phyloP scores from a whole-genome alignment of 2,113 vertebrate genomes.

The Regulus satrapa region DNA sequence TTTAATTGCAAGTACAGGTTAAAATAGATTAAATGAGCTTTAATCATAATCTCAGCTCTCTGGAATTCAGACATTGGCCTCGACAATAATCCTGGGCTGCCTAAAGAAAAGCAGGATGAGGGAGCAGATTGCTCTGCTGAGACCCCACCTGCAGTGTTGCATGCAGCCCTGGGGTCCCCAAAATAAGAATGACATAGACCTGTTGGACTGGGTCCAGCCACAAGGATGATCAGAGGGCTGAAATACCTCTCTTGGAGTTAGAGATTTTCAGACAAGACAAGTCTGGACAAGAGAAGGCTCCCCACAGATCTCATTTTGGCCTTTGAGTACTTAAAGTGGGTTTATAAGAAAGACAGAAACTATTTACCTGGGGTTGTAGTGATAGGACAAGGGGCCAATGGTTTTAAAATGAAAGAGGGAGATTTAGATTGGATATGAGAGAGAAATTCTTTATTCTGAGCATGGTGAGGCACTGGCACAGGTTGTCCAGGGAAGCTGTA shows the following conservation, averaged over 20 bases:
- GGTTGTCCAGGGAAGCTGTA: not conserved
- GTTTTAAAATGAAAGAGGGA: not conserved
- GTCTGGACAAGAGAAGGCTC: not conserved
- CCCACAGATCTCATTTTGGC: accelerated
- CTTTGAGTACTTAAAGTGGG: not conserved
- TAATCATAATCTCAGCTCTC: not conserved
- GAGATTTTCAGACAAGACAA: not conserved
- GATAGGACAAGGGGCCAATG: not conserved
- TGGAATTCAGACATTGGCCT: not conserved
- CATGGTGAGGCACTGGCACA: not conserved
- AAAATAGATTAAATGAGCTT: not conserved
- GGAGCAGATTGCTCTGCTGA: not conserved
- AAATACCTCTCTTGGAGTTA: not conserved
- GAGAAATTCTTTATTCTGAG: not conserved
- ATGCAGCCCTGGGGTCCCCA: not conserved
- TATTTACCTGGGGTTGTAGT: not conserved
- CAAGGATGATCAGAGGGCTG: not conserved
- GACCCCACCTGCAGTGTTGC: not conserved
- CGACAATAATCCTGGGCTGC: not conserved
- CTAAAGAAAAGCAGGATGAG: not conserved
- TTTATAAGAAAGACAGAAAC: not conserved
- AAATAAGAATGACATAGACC: not conserved
- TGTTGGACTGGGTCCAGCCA: not conserved
- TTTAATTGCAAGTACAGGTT: not conserved
- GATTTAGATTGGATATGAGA: not conserved